Percentiles rank a stretch among this genome's conserved stretches.
Conservation (phyloP, 2,888 invertebrate genomes). For the Antheraea yamamai region DNA sequence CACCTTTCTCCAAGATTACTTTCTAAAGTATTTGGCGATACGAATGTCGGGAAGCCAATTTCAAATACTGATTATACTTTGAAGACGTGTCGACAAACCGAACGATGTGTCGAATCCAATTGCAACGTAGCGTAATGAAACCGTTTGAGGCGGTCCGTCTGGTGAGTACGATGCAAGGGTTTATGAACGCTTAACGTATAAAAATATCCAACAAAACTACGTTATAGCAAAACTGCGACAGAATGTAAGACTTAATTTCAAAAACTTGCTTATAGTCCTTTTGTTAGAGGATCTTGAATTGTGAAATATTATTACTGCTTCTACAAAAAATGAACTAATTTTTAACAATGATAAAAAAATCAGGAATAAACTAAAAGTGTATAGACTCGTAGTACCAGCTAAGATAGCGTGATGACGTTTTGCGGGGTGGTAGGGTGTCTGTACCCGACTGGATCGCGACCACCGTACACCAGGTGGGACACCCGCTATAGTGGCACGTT, state of each 20-base stretch:
- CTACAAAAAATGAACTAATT: too few species aligned
- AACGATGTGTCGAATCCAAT: not conserved
- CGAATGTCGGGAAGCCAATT: not conserved
- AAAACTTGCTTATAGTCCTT: not conserved
- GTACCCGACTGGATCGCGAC: too few species aligned
- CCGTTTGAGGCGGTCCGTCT: not conserved
- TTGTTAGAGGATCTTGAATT: too few species aligned
- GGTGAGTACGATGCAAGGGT: not conserved
- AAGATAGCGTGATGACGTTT: too few species aligned
- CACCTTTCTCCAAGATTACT: not conserved
- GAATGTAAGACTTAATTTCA: not conserved
- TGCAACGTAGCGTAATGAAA: not conserved
- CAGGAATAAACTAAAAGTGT: too few species aligned
- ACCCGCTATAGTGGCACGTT: too few species aligned
- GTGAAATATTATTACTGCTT: too few species aligned
- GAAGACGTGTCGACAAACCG: not conserved
- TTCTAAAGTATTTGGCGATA: not conserved
- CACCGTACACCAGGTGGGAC: too few species aligned
- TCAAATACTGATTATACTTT: not conserved
- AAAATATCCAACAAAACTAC: not conserved
- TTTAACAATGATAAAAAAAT: too few species aligned
- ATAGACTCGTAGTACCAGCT: too few species aligned
- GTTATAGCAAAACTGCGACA: not conserved
- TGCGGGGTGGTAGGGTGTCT: too few species aligned
- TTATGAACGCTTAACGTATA: not conserved